Evolutionary conservation across 2,797 vertebrate genomes (phyloP).

Genomic region (Pelodytes ibericus): DNA sequence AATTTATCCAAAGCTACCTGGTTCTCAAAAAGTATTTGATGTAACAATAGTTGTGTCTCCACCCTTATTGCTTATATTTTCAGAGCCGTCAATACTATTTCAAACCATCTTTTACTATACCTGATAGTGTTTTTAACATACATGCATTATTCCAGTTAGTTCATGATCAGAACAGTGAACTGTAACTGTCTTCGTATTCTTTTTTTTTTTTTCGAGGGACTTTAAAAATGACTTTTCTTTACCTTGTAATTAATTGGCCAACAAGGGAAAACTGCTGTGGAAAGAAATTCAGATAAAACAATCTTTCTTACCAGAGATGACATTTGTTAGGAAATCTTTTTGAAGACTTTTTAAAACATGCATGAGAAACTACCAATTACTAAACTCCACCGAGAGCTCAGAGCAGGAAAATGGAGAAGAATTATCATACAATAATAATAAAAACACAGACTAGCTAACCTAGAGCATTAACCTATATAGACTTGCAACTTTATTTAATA

Average conservation of each 20-base stretch:
- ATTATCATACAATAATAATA: slow-evolving; percentile 73
- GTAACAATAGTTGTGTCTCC: no score
- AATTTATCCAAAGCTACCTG: no score
- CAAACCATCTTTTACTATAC: slow-evolving; percentile 1
- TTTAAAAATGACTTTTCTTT: slow-evolving; percentile 65
- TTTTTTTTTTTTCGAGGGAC: slow-evolving; percentile 57
- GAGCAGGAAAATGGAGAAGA: slow-evolving; percentile 58
- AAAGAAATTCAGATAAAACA: slow-evolving; percentile 80
- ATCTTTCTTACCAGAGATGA: slow-evolving; percentile 73
- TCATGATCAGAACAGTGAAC: slow-evolving; percentile 63
- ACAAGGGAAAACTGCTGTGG: slow-evolving; percentile 86
- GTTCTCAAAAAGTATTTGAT: no score
- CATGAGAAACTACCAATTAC: slow-evolving; percentile 76
- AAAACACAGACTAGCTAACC: slow-evolving; percentile 65
- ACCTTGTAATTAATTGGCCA: slow-evolving; percentile 87
- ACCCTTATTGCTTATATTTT: not conserved
- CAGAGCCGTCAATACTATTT: slow-evolving; percentile 2
- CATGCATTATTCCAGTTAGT: slow-evolving; percentile 48
- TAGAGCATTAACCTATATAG: slow-evolving; percentile 57
- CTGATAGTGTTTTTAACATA: slow-evolving; percentile 53
- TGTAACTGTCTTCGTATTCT: slow-evolving; percentile 55
- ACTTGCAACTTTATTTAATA: slow-evolving; percentile 60
- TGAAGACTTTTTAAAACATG: slow-evolving; percentile 78
- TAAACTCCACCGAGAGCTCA: slow-evolving; percentile 63
- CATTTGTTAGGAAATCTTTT: slow-evolving; percentile 74